A percentile compares a stretch with the other conserved stretches of the same genome.
Evolutionary conservation across 2,797 vertebrate genomes (phyloP).

Genomic region (Podarcis lilfordi): DNA sequence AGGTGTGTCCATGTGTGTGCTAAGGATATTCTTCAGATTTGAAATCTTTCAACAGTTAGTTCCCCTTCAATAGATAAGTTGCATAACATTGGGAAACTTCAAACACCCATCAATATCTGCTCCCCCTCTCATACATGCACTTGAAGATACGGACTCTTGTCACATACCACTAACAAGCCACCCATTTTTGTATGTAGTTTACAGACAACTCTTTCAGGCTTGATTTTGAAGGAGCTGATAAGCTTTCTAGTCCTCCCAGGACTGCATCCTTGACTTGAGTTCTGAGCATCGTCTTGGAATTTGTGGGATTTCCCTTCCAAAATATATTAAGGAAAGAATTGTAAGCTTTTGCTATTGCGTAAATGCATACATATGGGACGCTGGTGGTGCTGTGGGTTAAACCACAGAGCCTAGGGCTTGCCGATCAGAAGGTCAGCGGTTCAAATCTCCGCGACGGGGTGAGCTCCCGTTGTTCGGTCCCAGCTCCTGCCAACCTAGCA

Average conservation of each 20-base stretch:
- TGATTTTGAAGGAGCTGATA: not conserved
- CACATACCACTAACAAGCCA: not conserved
- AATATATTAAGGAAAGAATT: not conserved
- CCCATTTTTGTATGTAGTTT: not conserved
- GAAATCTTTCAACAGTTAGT: not conserved
- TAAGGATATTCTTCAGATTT: not conserved
- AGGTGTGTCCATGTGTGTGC: not conserved
- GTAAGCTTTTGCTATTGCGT: no score
- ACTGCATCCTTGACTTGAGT: not conserved
- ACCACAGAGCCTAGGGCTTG: no score
- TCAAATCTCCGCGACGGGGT: no score
- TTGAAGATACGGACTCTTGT: not conserved
- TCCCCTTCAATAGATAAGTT: not conserved
- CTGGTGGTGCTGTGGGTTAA: no score
- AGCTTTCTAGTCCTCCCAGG: not conserved
- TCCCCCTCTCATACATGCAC: not conserved
- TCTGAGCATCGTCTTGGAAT: not conserved
- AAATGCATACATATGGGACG: no score
- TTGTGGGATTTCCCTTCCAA: not conserved
- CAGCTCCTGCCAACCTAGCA: no score
- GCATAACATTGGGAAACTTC: not conserved
- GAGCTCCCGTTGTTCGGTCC: no score
- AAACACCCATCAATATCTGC: not conserved
- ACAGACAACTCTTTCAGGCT: not conserved
- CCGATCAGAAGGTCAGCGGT: no score